Percentiles rank a stretch among this genome's conserved stretches.
Evolutionary conservation across 2,888 invertebrate species (phyloP).

Genomic region (Epinotia bilunana): DNA sequence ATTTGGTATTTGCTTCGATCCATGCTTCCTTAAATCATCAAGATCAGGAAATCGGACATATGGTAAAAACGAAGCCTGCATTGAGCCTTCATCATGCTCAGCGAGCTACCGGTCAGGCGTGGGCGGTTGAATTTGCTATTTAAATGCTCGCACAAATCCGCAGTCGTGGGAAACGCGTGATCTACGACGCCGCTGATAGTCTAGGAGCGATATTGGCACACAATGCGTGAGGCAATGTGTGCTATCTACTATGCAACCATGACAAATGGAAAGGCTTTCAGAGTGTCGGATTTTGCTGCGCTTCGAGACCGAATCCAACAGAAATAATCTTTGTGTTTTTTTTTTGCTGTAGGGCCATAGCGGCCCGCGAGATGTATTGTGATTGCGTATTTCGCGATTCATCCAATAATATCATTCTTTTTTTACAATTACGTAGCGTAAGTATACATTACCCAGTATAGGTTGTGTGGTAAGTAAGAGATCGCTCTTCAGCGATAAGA

Average conservation of each 20-base stretch:
- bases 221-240: constrained; percentile 36
- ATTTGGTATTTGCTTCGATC: not conserved
- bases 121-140: constrained; percentile 35
- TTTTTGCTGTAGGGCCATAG: too few relatives aligned
- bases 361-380: too few relatives aligned
- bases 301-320: too few relatives aligned
- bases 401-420: too few relatives aligned
- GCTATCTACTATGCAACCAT: not conserved
- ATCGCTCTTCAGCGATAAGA: too few relatives aligned
- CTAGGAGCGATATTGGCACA: constrained; percentile 33
- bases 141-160: constrained; percentile 39
- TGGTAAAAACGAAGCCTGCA: not conserved
- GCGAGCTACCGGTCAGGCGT: constrained; percentile 26
- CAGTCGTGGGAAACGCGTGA: constrained; percentile 40
- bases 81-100: not conserved
- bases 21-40: not conserved
- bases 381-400: too few relatives aligned
- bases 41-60: not conserved
- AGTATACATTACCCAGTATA: too few relatives aligned
- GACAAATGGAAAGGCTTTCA: constrained; percentile 2
- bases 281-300: not conserved
- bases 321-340: too few relatives aligned
- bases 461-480: too few relatives aligned
- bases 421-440: too few relatives aligned
- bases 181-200: constrained; percentile 40